Conservation (phyloP, 2,797 vertebrate genomes). For the Amazona ochrocephala region DNA sequence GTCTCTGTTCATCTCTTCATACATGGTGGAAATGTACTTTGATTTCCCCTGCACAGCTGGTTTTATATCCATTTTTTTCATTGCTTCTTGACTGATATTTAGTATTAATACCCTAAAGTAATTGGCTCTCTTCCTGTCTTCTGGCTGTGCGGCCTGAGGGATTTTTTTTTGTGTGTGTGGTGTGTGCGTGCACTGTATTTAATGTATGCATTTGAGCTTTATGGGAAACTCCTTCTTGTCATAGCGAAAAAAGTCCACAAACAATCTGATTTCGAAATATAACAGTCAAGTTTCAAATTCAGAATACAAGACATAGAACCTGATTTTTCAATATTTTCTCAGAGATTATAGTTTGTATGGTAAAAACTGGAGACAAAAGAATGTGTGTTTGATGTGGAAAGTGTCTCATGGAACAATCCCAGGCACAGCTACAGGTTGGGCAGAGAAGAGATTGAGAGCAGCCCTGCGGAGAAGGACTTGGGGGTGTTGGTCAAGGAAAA, state of each 20-base stretch:
- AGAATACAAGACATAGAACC: neutral
- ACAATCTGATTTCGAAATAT: neutral
- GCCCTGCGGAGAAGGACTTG: too few relatives aligned
- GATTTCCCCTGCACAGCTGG: neutral
- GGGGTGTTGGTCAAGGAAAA: too few relatives aligned
- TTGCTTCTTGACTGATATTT: neutral
- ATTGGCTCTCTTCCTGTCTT: neutral
- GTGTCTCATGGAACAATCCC: neutral
- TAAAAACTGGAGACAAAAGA: neutral
- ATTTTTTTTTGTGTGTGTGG: neutral
- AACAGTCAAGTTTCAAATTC: neutral
- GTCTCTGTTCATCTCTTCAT: slow-evolving; percentile 3
- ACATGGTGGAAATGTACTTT: neutral
- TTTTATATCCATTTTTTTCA: neutral
- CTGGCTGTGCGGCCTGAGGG: neutral
- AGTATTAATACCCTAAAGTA: neutral
- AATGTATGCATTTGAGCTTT: neutral
- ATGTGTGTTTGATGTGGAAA: neutral
- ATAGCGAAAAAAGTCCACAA: neutral
- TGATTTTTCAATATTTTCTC: neutral
- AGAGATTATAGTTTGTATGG: neutral
- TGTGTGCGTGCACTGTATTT: neutral
- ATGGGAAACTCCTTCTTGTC: neutral
- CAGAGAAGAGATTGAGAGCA: too few relatives aligned
- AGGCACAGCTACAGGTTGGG: too few relatives aligned